Conservation (phyloP, 2,113 vertebrate species). For the Dendropsophus ebraccatus region DNA sequence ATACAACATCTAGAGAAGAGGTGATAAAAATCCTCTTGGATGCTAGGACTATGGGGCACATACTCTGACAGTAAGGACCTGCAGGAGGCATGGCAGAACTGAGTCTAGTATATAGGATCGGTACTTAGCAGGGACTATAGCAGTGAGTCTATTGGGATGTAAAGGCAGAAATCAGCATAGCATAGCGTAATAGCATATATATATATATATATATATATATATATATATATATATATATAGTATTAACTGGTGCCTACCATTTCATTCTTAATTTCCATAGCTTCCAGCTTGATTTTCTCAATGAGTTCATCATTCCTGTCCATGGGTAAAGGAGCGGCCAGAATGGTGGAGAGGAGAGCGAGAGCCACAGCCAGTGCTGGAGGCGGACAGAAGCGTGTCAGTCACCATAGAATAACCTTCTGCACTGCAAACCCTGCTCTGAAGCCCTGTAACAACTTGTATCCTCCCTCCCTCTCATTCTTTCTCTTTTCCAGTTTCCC, state of each 20-base stretch:
- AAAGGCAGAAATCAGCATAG: too few species aligned
- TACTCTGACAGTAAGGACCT: background rate
- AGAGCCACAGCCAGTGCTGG: background rate
- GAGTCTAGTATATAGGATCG: background rate
- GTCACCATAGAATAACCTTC: background rate
- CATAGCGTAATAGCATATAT: too few species aligned
- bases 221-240: background rate
- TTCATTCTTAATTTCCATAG: background rate
- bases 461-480: slow-evolving; percentile 1
- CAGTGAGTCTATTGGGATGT: too few species aligned
- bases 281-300: background rate
- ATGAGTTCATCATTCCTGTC: background rate
- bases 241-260: background rate
- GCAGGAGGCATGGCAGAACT: background rate
- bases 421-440: background rate
- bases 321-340: slow-evolving; percentile 3
- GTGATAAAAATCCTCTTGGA: too few species aligned
- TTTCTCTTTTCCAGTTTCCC: slow-evolving; percentile 9
- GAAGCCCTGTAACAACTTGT: background rate
- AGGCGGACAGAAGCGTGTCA: background rate
- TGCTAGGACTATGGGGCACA: background rate
- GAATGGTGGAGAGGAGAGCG: background rate
- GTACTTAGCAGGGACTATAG: too few species aligned
- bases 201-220: background rate
- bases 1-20: too few species aligned